A percentile compares a stretch with the other conserved stretches of the same genome.
phyloP scores from a whole-genome alignment of 92 coral and sea anemone genomes.

The Phymanthus crucifer region DNA sequence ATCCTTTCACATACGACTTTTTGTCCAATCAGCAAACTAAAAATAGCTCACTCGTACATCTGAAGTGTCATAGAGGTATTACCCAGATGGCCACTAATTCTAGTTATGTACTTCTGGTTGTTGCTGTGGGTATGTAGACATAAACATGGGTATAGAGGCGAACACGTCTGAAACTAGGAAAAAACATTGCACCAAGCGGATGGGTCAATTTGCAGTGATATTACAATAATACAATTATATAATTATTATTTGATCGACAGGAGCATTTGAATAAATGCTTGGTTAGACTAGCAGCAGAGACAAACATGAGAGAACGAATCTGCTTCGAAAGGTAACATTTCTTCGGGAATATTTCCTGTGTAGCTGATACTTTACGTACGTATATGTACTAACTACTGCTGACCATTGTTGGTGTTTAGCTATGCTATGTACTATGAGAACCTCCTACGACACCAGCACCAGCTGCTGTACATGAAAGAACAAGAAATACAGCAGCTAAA shows the following conservation, averaged over 20 bases:
- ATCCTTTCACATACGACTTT: no score
- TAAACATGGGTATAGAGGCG: no score
- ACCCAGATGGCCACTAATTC: no score
- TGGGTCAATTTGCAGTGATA: no score
- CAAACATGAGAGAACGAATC: conserved; percentile 89
- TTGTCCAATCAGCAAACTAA: no score
- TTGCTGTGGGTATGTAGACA: no score
- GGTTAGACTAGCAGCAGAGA: conserved; percentile 89
- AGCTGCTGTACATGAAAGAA: conserved; percentile 85
- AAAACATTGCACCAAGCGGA: no score
- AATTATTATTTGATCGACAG: conserved; percentile 33
- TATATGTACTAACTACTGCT: neutral
- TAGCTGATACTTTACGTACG: neutral
- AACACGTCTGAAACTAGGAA: no score
- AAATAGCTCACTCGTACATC: no score
- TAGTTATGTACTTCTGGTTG: no score
- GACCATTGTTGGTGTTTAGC: conserved; percentile 36
- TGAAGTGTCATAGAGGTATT: no score
- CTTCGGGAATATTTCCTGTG: neutral
- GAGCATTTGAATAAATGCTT: conserved; percentile 84
- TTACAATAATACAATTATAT: neutral
- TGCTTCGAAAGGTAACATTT: conserved; percentile 82
- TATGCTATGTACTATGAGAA: conserved; percentile 98
- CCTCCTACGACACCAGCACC: conserved; percentile 92
- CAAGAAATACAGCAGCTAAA: conserved; percentile 89